A percentile compares a stretch with the other conserved stretches of the same genome.
These are phyloP conservation scores for Cydia splendana DNA, from an alignment of 1,140 invertebrate genomes.

Conservation along the genomic window DNA sequence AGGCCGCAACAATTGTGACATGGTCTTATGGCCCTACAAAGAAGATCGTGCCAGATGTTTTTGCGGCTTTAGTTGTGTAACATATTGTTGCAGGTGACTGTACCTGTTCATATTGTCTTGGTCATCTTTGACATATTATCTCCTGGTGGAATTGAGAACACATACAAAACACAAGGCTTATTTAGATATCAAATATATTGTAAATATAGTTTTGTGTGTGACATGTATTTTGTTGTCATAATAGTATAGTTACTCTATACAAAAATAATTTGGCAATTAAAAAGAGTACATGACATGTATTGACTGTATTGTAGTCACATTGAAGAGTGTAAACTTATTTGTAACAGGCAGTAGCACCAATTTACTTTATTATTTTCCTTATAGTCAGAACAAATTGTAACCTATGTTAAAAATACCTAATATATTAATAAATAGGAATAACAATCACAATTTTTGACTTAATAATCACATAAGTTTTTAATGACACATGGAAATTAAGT, in stretches of 20 bases:
- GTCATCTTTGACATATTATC: no score
- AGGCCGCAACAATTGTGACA: no score
- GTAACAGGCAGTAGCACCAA: constrained; percentile 43
- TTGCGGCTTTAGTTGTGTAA: no score
- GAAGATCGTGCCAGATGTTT: no score
- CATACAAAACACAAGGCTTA: not conserved
- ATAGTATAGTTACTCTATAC: constrained; percentile 42
- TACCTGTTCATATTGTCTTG: no score
- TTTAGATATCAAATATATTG: constrained; percentile 18
- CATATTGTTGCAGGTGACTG: no score
- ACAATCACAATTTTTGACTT: constrained; percentile 25
- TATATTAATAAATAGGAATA: constrained; percentile 1
- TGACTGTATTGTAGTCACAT: constrained; percentile 2
- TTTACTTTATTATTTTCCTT: constrained; percentile 38
- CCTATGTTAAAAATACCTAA: constrained; percentile 34
- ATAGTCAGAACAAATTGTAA: constrained; percentile 11
- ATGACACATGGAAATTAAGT: constrained; percentile 1
- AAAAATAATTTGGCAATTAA: constrained; percentile 23
- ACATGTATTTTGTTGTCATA: not conserved
- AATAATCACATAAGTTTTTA: not conserved
- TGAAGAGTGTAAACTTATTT: constrained; percentile 41
- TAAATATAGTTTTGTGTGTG: constrained; percentile 11
- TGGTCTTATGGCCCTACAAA: no score
- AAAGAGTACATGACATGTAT: not conserved
- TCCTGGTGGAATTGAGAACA: no score